Evolutionary conservation across 2,797 vertebrate species (phyloP).

Genomic region (Sitta carolinensis): DNA sequence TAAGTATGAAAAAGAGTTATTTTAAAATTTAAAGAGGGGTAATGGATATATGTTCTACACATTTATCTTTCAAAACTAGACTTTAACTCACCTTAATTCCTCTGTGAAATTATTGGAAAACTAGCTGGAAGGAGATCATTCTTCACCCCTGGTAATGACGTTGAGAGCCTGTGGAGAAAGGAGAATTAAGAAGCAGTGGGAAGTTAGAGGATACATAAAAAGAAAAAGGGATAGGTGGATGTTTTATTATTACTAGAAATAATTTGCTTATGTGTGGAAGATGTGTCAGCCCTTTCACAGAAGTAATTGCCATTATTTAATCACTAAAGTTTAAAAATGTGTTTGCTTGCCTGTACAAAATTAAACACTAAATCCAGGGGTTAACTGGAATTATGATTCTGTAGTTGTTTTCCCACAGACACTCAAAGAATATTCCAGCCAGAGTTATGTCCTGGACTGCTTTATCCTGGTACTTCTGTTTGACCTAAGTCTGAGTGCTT

Average conservation of each 20-base stretch:
- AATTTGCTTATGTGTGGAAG: not conserved
- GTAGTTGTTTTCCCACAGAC: not conserved
- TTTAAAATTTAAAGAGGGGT: not conserved
- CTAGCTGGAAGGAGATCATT: not conserved
- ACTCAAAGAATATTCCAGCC: not conserved
- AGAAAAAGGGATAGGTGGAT: not conserved
- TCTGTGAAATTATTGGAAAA: not conserved
- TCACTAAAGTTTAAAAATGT: not conserved
- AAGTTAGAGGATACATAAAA: not conserved
- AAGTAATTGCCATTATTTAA: not conserved
- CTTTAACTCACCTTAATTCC: constrained; percentile 22
- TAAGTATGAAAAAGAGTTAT: not conserved
- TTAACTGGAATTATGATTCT: not conserved
- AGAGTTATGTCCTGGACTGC: not conserved
- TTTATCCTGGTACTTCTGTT: not conserved
- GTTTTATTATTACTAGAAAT: not conserved
- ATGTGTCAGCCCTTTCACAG: not conserved
- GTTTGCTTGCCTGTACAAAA: not conserved
- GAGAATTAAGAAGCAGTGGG: not conserved
- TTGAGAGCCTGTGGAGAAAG: constrained; percentile 36
- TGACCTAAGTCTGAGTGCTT: not conserved
- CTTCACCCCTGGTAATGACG: not conserved
- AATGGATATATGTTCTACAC: not conserved
- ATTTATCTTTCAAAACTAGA: not conserved
- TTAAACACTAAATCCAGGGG: not conserved